These are phyloP conservation scores for Ferdinandea cuprea DNA, from an alignment of 2,888 invertebrate genomes.

Conservation along the genomic window DNA sequence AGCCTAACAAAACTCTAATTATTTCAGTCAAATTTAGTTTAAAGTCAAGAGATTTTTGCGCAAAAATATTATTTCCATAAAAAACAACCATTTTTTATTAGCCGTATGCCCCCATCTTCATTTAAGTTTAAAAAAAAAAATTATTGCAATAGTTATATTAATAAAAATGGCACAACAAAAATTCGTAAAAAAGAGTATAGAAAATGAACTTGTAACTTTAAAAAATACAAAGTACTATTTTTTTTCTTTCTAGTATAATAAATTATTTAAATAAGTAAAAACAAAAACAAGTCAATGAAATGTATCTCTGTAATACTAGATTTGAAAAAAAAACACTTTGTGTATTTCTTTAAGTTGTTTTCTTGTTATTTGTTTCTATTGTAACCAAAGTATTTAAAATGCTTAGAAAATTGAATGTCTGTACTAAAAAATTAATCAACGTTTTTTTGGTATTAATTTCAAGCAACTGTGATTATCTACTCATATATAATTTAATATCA, in stretches of 20 bases:
- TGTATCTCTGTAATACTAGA: conserved; percentile 35
- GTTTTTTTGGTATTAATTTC: conserved; percentile 51
- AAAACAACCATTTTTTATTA: conserved; percentile 16
- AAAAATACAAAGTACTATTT: conserved; percentile 46
- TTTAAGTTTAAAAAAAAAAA: neutral
- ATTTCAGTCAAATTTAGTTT: neutral
- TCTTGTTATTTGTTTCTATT: conserved; percentile 37
- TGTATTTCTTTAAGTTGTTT: conserved; percentile 49
- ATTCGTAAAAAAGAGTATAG: conserved; percentile 56
- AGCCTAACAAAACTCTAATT: too few species aligned
- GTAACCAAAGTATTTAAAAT: conserved; percentile 13
- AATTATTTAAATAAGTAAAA: conserved; percentile 62
- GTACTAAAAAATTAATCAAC: conserved; percentile 32
- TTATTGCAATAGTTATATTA: conserved; percentile 20
- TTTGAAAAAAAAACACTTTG: conserved; percentile 8
- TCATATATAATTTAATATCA: conserved; percentile 26
- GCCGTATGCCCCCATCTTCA: conserved; percentile 9
- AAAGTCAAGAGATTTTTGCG: conserved; percentile 41
- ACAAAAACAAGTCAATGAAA: conserved; percentile 29
- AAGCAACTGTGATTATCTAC: conserved; percentile 59
- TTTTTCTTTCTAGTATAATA: conserved; percentile 53
- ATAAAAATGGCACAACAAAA: conserved; percentile 56
- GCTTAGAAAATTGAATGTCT: conserved; percentile 32
- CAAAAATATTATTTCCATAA: neutral
- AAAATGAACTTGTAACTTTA: conserved; percentile 68